Conservation (phyloP, 2,888 invertebrate species). For the Falcaria lacertinaria region DNA sequence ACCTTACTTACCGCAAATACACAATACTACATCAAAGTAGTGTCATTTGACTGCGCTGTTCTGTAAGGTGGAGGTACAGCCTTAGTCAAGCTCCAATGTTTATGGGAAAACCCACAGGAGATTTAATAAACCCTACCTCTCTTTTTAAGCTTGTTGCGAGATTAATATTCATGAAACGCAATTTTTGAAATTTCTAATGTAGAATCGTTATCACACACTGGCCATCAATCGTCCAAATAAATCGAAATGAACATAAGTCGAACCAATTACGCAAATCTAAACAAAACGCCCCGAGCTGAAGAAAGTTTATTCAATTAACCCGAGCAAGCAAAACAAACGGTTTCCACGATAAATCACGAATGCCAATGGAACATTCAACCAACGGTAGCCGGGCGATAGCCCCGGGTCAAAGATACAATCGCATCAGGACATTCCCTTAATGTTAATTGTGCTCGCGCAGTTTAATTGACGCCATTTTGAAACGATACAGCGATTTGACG, state of each 20-base stretch:
- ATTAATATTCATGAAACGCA: too few relatives aligned
- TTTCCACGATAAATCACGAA: slow-evolving; percentile 65
- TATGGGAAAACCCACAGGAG: too few relatives aligned
- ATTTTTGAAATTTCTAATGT: too few relatives aligned
- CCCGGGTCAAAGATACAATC: slow-evolving; percentile 70
- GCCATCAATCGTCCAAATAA: background rate
- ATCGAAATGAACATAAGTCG: background rate
- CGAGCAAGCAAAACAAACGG: slow-evolving; percentile 41
- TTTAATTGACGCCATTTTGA: slow-evolving; percentile 60
- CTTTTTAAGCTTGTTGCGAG: too few relatives aligned
- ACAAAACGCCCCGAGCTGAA: slow-evolving; percentile 10
- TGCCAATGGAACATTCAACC: slow-evolving; percentile 29
- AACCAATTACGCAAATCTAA: background rate
- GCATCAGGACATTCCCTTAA: slow-evolving; percentile 55
- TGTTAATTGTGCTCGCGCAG: slow-evolving; percentile 61
- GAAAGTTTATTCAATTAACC: slow-evolving; percentile 61
- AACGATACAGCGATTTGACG: slow-evolving; percentile 15
- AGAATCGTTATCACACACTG: too few relatives aligned
- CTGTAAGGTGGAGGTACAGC: too few relatives aligned
- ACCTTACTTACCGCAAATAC: too few relatives aligned
- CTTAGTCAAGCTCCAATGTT: too few relatives aligned
- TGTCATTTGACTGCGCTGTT: too few relatives aligned
- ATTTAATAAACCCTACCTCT: too few relatives aligned
- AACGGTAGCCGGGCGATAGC: slow-evolving; percentile 69
- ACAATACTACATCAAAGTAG: too few relatives aligned